Percentiles rank a stretch among this genome's conserved stretches.
These are phyloP conservation scores for Neopelma chrysocephalum DNA, from an alignment of 2,797 vertebrate genomes.

Conservation along the genomic window DNA sequence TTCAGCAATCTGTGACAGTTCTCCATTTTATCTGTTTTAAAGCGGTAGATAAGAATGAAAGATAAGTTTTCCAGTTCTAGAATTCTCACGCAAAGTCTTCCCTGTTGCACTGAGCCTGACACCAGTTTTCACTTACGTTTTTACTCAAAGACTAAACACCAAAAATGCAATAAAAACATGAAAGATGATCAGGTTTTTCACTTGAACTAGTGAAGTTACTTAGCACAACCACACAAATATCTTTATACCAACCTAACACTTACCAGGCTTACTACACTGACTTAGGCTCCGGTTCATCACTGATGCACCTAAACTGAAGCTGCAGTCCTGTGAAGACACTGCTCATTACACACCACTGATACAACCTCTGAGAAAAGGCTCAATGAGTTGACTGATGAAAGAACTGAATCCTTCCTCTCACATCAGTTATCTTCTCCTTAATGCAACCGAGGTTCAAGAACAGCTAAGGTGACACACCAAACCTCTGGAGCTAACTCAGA, in stretches of 20 bases:
- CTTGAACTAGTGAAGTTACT: background rate
- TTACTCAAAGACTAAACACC: background rate
- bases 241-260: background rate
- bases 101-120: background rate
- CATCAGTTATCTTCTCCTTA: background rate
- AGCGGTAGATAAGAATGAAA: background rate
- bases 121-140: background rate
- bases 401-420: background rate
- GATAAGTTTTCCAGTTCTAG: background rate
- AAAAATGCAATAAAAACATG: background rate
- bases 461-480: background rate
- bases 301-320: background rate
- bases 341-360: background rate
- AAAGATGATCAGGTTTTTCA: background rate
- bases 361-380: background rate
- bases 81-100: background rate
- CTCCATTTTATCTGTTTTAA: background rate
- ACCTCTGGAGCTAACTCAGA: background rate
- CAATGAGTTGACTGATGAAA: rapidly evolving
- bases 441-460: background rate
- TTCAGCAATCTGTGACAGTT: background rate
- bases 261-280: background rate
- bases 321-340: background rate
- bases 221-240: background rate
- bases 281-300: background rate